phyloP scores from a whole-genome alignment of 1,140 invertebrate species.

The Periplaneta americana region DNA sequence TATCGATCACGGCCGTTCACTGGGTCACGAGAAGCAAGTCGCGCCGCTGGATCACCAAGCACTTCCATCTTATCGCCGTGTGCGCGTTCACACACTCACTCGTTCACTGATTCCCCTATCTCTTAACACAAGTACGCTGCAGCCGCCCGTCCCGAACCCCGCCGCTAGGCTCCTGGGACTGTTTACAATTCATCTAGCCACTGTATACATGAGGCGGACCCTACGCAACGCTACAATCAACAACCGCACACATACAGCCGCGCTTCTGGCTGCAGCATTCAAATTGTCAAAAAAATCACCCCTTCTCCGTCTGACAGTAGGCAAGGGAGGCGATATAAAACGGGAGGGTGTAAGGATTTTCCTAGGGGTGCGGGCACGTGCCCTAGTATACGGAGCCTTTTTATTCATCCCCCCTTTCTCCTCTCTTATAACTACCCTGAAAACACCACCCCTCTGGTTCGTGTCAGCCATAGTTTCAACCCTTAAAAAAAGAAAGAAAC shows the following conservation, averaged over 20 bases:
- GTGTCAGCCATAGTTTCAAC: neutral
- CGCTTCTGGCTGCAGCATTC: neutral
- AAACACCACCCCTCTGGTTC: neutral
- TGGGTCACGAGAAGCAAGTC: neutral
- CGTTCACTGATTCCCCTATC: neutral
- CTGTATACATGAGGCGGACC: constrained; percentile 14
- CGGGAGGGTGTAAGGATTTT: neutral
- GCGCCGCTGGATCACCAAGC: neutral
- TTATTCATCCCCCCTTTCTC: neutral
- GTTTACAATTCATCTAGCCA: constrained; percentile 17
- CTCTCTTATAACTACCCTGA: neutral
- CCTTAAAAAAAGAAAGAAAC: constrained; percentile 8
- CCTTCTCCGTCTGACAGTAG: constrained; percentile 4
- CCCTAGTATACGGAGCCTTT: neutral
- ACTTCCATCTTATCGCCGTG: neutral
- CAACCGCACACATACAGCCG: neutral
- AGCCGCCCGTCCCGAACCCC: neutral
- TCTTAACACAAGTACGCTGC: neutral
- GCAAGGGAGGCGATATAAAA: neutral
- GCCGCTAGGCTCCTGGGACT: neutral
- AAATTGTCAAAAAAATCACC: constrained; percentile 4
- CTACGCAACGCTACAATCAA: constrained; percentile 13
- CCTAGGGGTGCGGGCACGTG: neutral
- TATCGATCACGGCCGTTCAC: neutral
- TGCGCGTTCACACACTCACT: neutral